A percentile compares a stretch with the other conserved stretches of the same genome.
Evolutionary conservation across 2,888 invertebrate genomes (phyloP).

Genomic region (Campaea margaritaria): DNA sequence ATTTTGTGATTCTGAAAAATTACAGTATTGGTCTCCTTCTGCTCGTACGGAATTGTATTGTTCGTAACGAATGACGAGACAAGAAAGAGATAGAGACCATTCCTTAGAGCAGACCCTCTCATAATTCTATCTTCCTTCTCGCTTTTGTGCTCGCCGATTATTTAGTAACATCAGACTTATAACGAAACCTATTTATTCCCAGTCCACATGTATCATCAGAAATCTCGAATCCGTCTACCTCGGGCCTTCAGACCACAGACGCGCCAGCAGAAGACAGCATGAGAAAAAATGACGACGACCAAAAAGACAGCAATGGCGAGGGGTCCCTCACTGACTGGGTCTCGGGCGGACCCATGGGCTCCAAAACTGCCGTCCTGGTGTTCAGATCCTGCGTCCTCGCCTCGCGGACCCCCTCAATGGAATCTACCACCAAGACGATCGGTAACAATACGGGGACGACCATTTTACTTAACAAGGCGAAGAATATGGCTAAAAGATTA

Average conservation of each 20-base stretch:
- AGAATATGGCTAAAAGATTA: slow-evolving; percentile 75
- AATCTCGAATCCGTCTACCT: slow-evolving; percentile 77
- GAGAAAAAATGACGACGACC: slow-evolving; percentile 74
- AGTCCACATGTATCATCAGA: slow-evolving; percentile 83
- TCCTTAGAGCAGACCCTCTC: too few relatives aligned
- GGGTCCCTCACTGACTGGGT: slow-evolving; percentile 81
- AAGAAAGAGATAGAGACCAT: too few relatives aligned
- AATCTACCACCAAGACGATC: slow-evolving; percentile 72
- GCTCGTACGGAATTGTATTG: too few relatives aligned
- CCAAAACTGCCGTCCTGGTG: slow-evolving; percentile 87
- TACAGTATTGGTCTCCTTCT: too few relatives aligned
- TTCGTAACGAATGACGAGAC: too few relatives aligned
- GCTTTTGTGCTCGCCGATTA: background rate
- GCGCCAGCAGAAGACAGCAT: slow-evolving; percentile 66
- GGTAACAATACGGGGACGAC: slow-evolving; percentile 77
- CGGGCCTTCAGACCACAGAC: slow-evolving; percentile 66
- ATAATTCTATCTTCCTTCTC: background rate
- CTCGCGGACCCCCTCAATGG: slow-evolving; percentile 73
- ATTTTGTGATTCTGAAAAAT: too few relatives aligned
- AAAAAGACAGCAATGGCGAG: slow-evolving; percentile 62
- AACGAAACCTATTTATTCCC: slow-evolving; percentile 44
- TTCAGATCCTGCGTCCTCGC: slow-evolving; percentile 88
- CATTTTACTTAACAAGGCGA: slow-evolving; percentile 76
- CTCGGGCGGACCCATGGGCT: slow-evolving; percentile 86
- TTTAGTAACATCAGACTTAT: background rate